Conservation (phyloP, 1,140 invertebrate species). For the Cyrtorhinus lividipennis region DNA sequence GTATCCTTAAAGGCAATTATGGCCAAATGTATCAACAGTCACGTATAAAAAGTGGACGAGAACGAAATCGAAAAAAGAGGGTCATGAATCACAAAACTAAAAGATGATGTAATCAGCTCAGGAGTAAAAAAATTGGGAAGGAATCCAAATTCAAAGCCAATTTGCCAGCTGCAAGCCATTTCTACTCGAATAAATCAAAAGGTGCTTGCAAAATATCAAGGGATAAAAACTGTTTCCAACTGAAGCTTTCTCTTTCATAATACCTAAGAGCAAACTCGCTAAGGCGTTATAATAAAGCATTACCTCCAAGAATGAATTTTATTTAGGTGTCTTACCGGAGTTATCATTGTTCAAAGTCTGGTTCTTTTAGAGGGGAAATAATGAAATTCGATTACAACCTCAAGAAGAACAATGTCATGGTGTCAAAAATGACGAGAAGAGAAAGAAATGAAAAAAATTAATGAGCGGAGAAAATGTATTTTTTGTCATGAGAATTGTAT, state of each 20-base stretch:
- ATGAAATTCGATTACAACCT: conserved; percentile 1
- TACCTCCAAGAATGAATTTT: background rate
- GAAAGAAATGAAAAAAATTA: too few relatives aligned
- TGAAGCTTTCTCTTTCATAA: background rate
- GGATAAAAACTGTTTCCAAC: background rate
- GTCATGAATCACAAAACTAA: background rate
- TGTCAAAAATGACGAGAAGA: too few relatives aligned
- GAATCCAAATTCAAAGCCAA: conserved; percentile 1
- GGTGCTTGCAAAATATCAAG: background rate
- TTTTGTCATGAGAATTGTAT: too few relatives aligned
- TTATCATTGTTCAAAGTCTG: background rate
- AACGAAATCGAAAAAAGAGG: background rate
- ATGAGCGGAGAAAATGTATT: too few relatives aligned
- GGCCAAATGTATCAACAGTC: too few relatives aligned
- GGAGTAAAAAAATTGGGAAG: conserved; percentile 10
- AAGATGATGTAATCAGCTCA: conserved; percentile 1
- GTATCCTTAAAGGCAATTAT: background rate
- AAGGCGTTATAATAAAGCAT: background rate
- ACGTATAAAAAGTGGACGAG: background rate
- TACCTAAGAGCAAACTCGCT: background rate
- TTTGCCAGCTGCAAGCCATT: background rate
- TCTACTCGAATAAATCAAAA: background rate
- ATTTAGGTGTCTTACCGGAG: background rate
- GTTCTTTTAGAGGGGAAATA: background rate
- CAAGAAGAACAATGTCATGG: too few relatives aligned